A percentile compares a stretch with the other conserved stretches of the same genome.
phyloP scores from a whole-genome alignment of 2,888 invertebrate species.

The Blomia tropicalis region DNA sequence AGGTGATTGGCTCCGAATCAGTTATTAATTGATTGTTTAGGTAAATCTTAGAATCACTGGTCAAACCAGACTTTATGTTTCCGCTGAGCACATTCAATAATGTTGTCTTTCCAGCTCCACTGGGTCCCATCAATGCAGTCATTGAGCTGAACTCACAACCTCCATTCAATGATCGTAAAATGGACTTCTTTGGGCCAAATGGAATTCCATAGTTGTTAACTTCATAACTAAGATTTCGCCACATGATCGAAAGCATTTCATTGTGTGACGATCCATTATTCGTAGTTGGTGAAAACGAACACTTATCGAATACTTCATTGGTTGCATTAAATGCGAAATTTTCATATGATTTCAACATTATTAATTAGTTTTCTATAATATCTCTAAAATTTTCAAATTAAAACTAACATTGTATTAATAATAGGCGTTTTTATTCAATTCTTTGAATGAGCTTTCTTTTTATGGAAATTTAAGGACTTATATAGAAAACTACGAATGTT shows the following conservation, averaged over 20 bases:
- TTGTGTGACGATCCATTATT: background rate
- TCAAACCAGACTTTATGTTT: background rate
- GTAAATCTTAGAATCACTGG: background rate
- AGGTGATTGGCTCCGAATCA: background rate
- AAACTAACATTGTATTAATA: too few species aligned
- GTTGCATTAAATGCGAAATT: background rate
- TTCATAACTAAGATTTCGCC: background rate
- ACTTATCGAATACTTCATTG: too few species aligned
- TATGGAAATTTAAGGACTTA: too few species aligned
- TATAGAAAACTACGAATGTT: too few species aligned
- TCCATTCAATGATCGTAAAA: conserved; percentile 5
- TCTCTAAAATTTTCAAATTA: too few species aligned
- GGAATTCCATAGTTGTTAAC: background rate
- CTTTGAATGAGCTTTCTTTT: too few species aligned
- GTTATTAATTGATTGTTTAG: background rate
- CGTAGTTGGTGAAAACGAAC: too few species aligned
- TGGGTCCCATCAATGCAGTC: conserved; percentile 1
- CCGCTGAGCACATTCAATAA: conserved; percentile 7
- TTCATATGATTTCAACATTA: too few species aligned
- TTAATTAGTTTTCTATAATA: too few species aligned
- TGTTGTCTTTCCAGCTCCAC: conserved; percentile 12
- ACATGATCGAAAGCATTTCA: background rate
- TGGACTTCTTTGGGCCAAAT: background rate
- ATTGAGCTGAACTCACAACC: background rate
- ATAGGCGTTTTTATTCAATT: too few species aligned